phyloP scores from a whole-genome alignment of 2,797 vertebrate species.

The Acanthiza pusilla region DNA sequence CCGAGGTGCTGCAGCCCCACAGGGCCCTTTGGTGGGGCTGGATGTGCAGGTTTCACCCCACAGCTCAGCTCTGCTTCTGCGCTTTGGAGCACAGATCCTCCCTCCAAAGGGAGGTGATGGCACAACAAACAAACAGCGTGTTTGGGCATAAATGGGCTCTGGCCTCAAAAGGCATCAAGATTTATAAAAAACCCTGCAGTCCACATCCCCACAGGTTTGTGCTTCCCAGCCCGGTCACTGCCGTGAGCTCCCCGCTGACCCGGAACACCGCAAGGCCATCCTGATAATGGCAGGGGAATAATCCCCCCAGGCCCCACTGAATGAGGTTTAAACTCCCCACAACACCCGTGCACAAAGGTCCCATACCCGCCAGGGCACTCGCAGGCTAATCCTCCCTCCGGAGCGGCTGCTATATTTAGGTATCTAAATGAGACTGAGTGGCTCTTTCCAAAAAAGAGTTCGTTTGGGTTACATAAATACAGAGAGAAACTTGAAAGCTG shows the following conservation, averaged over 20 bases:
- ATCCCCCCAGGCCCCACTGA: background rate
- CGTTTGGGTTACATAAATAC: slow-evolving; percentile 55
- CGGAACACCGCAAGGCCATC: fast-evolving
- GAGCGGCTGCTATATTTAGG: slow-evolving; percentile 39
- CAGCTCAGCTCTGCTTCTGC: background rate
- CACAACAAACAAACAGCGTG: background rate
- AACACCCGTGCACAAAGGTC: background rate
- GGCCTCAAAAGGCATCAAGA: background rate
- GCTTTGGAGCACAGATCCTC: background rate
- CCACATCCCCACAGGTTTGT: background rate
- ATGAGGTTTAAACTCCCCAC: background rate
- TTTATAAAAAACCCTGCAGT: background rate
- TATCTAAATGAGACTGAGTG: slow-evolving; percentile 31
- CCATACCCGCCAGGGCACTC: background rate
- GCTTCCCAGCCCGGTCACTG: background rate
- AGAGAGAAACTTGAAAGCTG: slow-evolving; percentile 40
- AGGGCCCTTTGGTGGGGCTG: background rate
- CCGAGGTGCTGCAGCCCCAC: background rate
- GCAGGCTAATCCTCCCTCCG: background rate
- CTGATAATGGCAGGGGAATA: background rate
- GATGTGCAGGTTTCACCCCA: fast-evolving
- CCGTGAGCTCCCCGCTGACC: fast-evolving
- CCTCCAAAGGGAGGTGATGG: background rate
- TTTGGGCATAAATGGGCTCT: background rate
- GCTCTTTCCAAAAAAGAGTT: slow-evolving; percentile 55